Base-by-base conservation (phyloP, 2,797 vertebrate species). In the Hippopotamyrus pictus region DNA sequence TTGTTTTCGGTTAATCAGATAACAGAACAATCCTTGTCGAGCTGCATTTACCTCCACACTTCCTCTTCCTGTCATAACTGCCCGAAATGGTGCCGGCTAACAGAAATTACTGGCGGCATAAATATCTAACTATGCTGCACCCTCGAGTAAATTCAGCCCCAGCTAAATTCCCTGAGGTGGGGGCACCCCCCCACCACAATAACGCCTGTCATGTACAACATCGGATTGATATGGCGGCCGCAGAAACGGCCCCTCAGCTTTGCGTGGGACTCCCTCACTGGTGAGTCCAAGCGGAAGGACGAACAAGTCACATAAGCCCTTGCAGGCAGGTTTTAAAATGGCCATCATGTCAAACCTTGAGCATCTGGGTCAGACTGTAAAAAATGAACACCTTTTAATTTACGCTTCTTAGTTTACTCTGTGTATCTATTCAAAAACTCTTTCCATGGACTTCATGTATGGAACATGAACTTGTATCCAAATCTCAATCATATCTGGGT, bases 191-290 rank as follows among this genome's bases (percentile, higher is more conserved):
- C 29, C 25, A 37, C 65, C 29, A 73, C 65, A 37, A 73, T 73
- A 17, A 37, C 5, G 29, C 82, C 46, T 50, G 41, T 85, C 33
- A 14, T 83, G 53, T 73, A 65, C 44, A 85, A 91, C 37, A 89
- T 90, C 89, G 91, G 46, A 91, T 89, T 86, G 89, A 88, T 90
- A 90, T 51, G 76, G 85, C 90, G 88, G 90, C 17, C 12, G 2
- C 2, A 12, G 41, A 48, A 79, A 86, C 37, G 37, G 37, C 89
- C 69, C 90, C 87, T 87, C 82, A 29, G 17, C 41, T 59, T 53
- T 65, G 19, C 41, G 1, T n/a, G 12, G 29, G 29, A 17, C 33
- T 17, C 29, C 65, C 69, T 73, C 33, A 37, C 69, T 14, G 12
- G 65, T 14, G 65, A 73, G 29, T 73, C 29, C 65, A 37, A 17